phyloP scores from a whole-genome alignment of 2,888 invertebrate species.

The Coelogynopora nodosa region DNA sequence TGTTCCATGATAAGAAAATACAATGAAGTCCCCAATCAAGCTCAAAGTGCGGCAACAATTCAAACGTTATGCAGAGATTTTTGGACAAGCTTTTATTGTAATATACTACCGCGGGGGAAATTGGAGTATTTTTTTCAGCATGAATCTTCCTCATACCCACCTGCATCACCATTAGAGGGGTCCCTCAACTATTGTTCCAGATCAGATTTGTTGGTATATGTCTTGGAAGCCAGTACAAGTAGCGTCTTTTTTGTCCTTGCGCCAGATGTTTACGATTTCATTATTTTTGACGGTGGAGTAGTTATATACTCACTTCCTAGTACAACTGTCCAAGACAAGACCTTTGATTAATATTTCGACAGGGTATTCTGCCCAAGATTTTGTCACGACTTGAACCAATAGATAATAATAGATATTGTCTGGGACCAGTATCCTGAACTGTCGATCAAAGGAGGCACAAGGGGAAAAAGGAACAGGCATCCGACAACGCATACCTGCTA shows the following conservation, averaged over 20 bases:
- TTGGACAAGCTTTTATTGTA: slow-evolving; percentile 2
- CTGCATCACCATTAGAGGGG: slow-evolving; percentile 39
- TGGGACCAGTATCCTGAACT: background rate
- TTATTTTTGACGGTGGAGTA: slow-evolving; percentile 27
- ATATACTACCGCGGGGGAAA: slow-evolving; percentile 34
- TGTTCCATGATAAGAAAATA: slow-evolving; percentile 40
- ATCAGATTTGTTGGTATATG: slow-evolving; percentile 12
- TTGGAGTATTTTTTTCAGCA: slow-evolving; percentile 34
- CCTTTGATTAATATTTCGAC: background rate
- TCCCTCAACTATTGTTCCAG: slow-evolving; percentile 4
- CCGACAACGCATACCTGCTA: slow-evolving; percentile 35
- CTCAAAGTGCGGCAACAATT: slow-evolving; percentile 12
- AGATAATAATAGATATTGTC: background rate
- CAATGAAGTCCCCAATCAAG: slow-evolving; percentile 16
- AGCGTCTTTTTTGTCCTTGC: background rate
- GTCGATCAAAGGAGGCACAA: slow-evolving; percentile 35
- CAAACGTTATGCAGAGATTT: slow-evolving; percentile 2
- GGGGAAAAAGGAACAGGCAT: slow-evolving; percentile 45
- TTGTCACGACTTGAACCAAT: background rate
- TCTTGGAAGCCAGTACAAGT: background rate
- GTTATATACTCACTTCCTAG: background rate
- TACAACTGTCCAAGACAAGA: background rate
- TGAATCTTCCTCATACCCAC: slow-evolving; percentile 44
- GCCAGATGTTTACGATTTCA: slow-evolving; percentile 20
- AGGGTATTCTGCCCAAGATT: background rate